Evolutionary conservation across 2,888 invertebrate genomes (phyloP).

Genomic region (Sicus ferrugineus): DNA sequence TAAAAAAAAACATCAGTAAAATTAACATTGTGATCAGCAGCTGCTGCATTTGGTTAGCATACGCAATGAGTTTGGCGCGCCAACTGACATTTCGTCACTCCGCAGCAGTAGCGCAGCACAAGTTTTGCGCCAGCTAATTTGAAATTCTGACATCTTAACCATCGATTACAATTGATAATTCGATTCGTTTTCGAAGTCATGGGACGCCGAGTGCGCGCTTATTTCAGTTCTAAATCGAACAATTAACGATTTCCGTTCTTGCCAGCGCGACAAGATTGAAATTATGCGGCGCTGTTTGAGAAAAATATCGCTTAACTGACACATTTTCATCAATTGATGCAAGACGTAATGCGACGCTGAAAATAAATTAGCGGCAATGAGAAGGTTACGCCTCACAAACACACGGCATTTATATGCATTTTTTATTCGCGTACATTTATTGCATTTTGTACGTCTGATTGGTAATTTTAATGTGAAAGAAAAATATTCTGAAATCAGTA

Average conservation of each 20-base stretch:
- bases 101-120: background rate
- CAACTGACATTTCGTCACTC: background rate
- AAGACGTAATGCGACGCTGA: background rate
- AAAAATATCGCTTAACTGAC: background rate
- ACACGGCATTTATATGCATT: too few species aligned
- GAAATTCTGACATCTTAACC: slow-evolving; percentile 23
- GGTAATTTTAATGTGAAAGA: too few species aligned
- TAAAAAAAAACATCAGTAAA: background rate
- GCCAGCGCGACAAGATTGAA: background rate
- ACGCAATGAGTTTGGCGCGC: background rate
- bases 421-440: too few species aligned
- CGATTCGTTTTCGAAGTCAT: background rate
- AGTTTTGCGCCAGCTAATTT: slow-evolving; percentile 1
- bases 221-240: background rate
- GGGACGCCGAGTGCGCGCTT: background rate
- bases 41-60: slow-evolving; percentile 21
- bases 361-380: too few species aligned
- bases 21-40: slow-evolving; percentile 14
- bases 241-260: background rate
- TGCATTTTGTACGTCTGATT: too few species aligned
- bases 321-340: background rate
- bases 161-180: slow-evolving; percentile 22
- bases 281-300: background rate
- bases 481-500: too few species aligned
- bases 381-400: background rate